phyloP scores from a whole-genome alignment of 2,888 invertebrate genomes.

The Drosophila lutescens region DNA sequence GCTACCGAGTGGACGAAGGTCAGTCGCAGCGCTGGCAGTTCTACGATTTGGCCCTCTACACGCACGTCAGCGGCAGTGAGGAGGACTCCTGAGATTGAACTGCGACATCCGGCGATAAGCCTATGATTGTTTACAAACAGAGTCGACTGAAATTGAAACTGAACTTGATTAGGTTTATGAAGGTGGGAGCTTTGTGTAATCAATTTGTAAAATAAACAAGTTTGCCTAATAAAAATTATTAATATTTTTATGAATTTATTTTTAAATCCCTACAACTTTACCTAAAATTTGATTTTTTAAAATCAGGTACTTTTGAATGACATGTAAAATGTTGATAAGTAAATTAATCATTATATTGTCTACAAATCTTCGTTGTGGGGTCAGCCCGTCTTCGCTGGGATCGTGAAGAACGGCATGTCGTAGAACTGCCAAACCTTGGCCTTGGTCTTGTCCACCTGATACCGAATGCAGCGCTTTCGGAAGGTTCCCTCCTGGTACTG shows the following conservation, averaged over 20 bases:
- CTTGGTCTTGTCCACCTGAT: conserved; percentile 71
- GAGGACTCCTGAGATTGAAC: conserved; percentile 14
- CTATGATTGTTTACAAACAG: conserved; percentile 2
- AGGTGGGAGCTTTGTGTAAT: background rate
- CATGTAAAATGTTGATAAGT: too few species aligned
- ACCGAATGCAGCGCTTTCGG: conserved; percentile 82
- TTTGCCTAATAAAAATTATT: too few species aligned
- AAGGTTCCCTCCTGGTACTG: conserved; percentile 77
- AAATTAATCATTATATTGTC: background rate
- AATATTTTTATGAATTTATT: too few species aligned
- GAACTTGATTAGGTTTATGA: background rate
- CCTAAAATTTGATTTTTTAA: too few species aligned
- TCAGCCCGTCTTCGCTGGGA: conserved; percentile 31
- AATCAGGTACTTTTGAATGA: too few species aligned
- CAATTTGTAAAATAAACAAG: background rate
- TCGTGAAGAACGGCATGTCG: conserved; percentile 82
- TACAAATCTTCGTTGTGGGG: conserved; percentile 28
- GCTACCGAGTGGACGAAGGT: conserved; percentile 62
- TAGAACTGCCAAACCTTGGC: conserved; percentile 82
- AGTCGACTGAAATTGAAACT: conserved; percentile 10
- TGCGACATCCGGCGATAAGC: conserved; percentile 45
- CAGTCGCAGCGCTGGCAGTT: conserved; percentile 68
- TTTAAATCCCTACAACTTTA: too few species aligned
- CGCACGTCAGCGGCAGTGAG: conserved; percentile 50
- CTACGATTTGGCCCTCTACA: conserved; percentile 78